Percentiles rank a stretch among this genome's conserved stretches.
phyloP scores from a whole-genome alignment of 2,888 invertebrate genomes.

The Pheosia gnoma region DNA sequence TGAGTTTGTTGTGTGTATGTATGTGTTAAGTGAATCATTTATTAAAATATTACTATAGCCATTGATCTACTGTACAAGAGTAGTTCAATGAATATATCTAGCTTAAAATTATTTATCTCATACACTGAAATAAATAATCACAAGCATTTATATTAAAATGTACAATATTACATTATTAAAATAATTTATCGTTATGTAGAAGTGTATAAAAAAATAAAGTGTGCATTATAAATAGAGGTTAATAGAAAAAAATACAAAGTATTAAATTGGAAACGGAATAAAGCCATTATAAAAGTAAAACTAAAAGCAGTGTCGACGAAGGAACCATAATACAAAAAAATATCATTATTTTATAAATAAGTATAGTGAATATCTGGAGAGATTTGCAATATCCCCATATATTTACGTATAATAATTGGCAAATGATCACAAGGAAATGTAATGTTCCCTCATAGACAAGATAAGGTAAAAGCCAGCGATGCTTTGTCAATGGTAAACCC shows the following conservation, averaged over 20 bases:
- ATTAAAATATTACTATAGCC: too few species aligned
- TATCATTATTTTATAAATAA: too few species aligned
- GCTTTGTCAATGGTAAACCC: slow-evolving; percentile 51
- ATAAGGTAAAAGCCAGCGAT: slow-evolving; percentile 63
- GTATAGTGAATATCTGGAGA: slow-evolving; percentile 10
- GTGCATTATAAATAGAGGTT: slow-evolving; percentile 43
- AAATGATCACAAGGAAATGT: not conserved
- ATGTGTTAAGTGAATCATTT: slow-evolving; percentile 12
- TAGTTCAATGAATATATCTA: too few species aligned
- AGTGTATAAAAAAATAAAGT: slow-evolving; percentile 15
- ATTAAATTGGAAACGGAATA: slow-evolving; percentile 48
- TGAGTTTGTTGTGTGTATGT: slow-evolving; percentile 29
- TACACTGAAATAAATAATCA: slow-evolving; percentile 16
- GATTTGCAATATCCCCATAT: not conserved
- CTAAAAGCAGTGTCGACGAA: slow-evolving; percentile 60
- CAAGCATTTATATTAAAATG: slow-evolving; percentile 23
- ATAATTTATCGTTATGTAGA: not conserved
- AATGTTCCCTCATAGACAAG: slow-evolving; percentile 37
- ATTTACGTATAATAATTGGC: not conserved
- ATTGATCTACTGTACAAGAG: too few species aligned
- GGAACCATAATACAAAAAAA: slow-evolving; percentile 40
- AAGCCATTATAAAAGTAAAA: slow-evolving; percentile 69
- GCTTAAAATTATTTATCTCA: slow-evolving; percentile 6
- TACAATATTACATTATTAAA: slow-evolving; percentile 5
- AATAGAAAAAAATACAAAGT: slow-evolving; percentile 57